Conservation (phyloP, 2,888 invertebrate genomes). For the Ophion obscuratus region DNA sequence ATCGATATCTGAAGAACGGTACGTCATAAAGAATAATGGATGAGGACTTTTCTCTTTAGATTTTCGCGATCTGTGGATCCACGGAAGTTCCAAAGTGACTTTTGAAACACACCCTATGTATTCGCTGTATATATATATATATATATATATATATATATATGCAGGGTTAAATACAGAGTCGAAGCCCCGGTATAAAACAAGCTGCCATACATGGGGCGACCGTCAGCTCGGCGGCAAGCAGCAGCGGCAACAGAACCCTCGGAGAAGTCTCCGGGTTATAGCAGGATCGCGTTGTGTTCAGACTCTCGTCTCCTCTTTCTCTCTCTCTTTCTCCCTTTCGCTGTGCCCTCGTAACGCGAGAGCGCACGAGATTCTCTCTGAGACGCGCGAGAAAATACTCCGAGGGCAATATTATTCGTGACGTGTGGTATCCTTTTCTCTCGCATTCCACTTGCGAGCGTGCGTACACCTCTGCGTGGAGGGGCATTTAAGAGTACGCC, state of each 20-base stretch:
- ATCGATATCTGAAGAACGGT: too few relatives aligned
- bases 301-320: slow-evolving; percentile 25
- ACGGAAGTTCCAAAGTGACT: too few relatives aligned
- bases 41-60: too few relatives aligned
- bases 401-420: slow-evolving; percentile 53
- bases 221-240: slow-evolving; percentile 75
- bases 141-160: too few relatives aligned
- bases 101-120: too few relatives aligned
- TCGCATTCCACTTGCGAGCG: slow-evolving; percentile 26
- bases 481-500: not conserved
- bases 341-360: slow-evolving; percentile 34
- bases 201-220: slow-evolving; percentile 84
- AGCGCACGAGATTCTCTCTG: slow-evolving; percentile 48
- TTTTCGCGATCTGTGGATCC: too few relatives aligned
- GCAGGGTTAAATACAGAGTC: slow-evolving; percentile 70
- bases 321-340: not conserved
- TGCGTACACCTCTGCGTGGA: slow-evolving; percentile 14
- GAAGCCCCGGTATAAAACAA: slow-evolving; percentile 82
- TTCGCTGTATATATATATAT: too few relatives aligned
- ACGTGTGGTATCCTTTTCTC: slow-evolving; percentile 32
- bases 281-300: slow-evolving; percentile 74
- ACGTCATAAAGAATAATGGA: too few relatives aligned
- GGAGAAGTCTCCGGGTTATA: slow-evolving; percentile 77
- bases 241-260: slow-evolving; percentile 62
- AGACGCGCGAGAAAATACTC: slow-evolving; percentile 29